Conservation (phyloP, 2,888 invertebrate species). For the Cephus pygmeus region DNA sequence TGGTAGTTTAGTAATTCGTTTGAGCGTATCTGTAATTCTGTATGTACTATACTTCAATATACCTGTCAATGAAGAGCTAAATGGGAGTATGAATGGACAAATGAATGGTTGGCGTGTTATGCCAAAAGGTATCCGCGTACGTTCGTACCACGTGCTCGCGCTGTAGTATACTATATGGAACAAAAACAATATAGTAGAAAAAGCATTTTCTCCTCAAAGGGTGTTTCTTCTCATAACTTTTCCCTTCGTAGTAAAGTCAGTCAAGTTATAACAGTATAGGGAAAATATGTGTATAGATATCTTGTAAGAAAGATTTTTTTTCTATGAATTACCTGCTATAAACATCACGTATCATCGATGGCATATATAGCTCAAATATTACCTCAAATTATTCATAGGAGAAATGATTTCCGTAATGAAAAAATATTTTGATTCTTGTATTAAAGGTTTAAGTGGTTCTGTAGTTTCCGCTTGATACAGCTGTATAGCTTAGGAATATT, state of each 20-base stretch:
- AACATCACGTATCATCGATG: no score
- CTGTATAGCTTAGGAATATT: neutral
- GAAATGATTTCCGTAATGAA: neutral
- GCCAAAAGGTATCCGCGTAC: slow-evolving; percentile 24
- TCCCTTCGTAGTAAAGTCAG: neutral
- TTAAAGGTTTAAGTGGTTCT: neutral
- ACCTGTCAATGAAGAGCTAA: slow-evolving; percentile 1
- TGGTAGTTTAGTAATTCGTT: neutral
- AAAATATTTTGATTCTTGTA: neutral
- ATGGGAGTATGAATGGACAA: slow-evolving; percentile 26
- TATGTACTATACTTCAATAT: neutral
- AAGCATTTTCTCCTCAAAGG: neutral
- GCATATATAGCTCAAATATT: neutral
- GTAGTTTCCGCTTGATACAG: neutral
- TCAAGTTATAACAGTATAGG: neutral
- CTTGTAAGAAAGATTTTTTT: neutral
- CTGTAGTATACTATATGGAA: neutral
- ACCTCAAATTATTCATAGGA: neutral
- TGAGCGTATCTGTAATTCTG: neutral
- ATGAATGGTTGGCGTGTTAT: slow-evolving; percentile 29
- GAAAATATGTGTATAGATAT: neutral
- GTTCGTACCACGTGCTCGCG: slow-evolving; percentile 21
- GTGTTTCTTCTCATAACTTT: neutral
- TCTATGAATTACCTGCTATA: neutral
- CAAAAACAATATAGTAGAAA: neutral